These are phyloP conservation scores for Otus sunia DNA, from an alignment of 2,113 vertebrate genomes.

Conservation along the genomic window DNA sequence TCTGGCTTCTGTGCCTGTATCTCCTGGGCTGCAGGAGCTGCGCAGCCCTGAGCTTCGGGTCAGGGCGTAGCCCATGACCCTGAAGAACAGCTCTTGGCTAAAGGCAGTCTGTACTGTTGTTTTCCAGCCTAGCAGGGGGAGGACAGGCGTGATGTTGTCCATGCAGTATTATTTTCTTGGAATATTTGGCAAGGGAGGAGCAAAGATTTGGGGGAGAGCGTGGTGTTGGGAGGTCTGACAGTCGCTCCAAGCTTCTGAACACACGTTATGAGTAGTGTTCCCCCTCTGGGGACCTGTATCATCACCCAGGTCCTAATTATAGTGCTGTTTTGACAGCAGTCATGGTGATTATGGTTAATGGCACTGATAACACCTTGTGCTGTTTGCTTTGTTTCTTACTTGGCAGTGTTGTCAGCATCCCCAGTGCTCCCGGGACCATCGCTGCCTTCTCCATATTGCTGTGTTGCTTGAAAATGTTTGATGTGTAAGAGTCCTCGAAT, in stretches of 20 bases:
- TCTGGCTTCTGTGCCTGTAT: background rate
- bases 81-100: background rate
- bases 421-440: background rate
- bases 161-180: background rate
- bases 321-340: background rate
- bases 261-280: background rate
- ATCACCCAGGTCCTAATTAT: background rate
- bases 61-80: rapidly evolving
- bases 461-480: background rate
- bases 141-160: background rate
- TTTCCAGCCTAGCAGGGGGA: background rate
- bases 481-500: rapidly evolving
- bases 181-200: background rate
- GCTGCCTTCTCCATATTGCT: background rate
- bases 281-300: background rate
- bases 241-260: background rate
- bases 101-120: background rate
- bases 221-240: background rate
- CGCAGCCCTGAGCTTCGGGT: background rate
- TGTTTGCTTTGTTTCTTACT: background rate
- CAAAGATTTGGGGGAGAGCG: background rate
- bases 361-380: background rate
- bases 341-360: background rate
- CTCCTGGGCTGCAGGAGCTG: background rate
- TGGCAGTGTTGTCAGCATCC: background rate